Conservation (phyloP, 2,888 invertebrate species). For the Acanthacorydalis orientalis region DNA sequence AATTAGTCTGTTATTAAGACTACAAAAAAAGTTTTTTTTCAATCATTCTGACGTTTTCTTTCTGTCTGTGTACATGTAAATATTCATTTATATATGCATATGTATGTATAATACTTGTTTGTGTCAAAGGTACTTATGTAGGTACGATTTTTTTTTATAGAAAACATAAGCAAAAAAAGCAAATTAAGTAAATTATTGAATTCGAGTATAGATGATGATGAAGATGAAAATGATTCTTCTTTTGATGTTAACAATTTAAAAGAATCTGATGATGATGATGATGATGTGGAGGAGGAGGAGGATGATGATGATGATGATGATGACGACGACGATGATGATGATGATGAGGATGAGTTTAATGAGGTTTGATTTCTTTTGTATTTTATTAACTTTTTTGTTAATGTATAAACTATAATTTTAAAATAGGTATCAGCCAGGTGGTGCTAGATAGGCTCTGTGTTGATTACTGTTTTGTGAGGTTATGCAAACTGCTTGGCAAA, state of each 20-base stretch:
- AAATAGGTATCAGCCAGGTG: too few species aligned
- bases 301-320: conserved; percentile 16
- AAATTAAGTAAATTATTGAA: conserved; percentile 12
- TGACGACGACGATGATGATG: conserved; percentile 26
- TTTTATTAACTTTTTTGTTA: too few species aligned
- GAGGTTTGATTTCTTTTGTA: conserved; percentile 20
- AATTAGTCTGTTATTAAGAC: too few species aligned
- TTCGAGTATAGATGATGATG: conserved; percentile 13
- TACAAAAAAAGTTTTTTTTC: too few species aligned
- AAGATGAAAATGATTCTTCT: conserved; percentile 16
- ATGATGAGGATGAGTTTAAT: conserved; percentile 16
- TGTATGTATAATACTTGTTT: background rate
- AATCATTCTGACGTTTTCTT: too few species aligned
- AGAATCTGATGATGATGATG: conserved; percentile 10
- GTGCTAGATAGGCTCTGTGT: too few species aligned
- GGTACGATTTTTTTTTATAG: background rate
- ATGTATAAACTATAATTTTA: too few species aligned
- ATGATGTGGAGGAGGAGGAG: conserved; percentile 15
- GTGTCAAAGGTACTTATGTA: background rate
- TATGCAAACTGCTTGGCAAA: too few species aligned
- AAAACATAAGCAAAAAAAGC: conserved; percentile 7
- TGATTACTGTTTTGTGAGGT: too few species aligned
- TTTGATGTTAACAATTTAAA: conserved; percentile 7
- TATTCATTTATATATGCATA: conserved; percentile 2
- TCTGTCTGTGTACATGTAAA: background rate